A percentile compares a stretch with the other conserved stretches of the same genome.
phyloP scores from a whole-genome alignment of 1,140 invertebrate genomes.

The Metopolophium dirhodum region DNA sequence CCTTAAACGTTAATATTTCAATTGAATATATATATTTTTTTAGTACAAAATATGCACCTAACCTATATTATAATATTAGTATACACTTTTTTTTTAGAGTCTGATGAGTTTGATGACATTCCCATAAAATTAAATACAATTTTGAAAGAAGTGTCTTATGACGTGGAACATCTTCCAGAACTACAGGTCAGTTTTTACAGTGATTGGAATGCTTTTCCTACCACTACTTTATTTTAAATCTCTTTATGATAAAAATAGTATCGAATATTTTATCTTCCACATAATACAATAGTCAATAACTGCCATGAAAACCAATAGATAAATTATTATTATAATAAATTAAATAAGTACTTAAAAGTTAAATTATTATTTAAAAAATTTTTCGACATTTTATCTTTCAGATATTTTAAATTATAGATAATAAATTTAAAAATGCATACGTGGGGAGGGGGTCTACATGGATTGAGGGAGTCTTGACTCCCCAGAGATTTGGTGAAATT shows the following conservation, averaged over 20 bases:
- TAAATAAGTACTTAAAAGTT: background rate
- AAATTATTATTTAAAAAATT: background rate
- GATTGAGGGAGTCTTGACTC: background rate
- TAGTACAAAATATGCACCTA: background rate
- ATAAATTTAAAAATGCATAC: background rate
- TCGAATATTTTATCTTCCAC: background rate
- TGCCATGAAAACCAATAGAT: background rate
- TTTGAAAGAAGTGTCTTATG: conserved; percentile 29
- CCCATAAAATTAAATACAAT: conserved; percentile 18
- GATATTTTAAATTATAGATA: background rate
- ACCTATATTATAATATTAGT: conserved; percentile 16
- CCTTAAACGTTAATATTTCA: background rate
- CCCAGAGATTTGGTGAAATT: background rate
- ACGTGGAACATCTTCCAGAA: conserved; percentile 43
- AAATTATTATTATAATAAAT: background rate
- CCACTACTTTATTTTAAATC: background rate
- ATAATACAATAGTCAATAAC: background rate
- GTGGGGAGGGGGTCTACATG: too few relatives aligned
- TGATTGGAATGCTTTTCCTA: background rate
- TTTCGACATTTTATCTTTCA: background rate
- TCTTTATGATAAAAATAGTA: background rate
- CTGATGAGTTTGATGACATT: conserved; percentile 23
- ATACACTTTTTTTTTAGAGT: conserved; percentile 1
- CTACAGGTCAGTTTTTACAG: conserved; percentile 22
- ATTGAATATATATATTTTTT: background rate